phyloP scores from a whole-genome alignment of 2,888 invertebrate genomes.

The Parapristionchus giblindavisi region DNA sequence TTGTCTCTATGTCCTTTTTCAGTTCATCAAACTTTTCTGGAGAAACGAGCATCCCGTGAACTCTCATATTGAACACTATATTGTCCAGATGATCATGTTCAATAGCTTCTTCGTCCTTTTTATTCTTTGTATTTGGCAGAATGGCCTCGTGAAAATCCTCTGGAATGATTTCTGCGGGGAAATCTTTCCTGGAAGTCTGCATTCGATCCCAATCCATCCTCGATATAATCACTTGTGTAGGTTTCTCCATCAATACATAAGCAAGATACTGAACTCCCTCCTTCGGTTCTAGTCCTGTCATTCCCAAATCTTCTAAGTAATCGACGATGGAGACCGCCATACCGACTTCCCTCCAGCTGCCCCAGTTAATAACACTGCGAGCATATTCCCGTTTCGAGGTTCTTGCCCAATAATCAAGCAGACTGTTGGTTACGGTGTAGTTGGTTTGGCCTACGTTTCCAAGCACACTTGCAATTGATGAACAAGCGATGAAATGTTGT shows the following conservation, averaged over 20 bases:
- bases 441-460: slow-evolving; percentile 65
- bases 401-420: slow-evolving; percentile 50
- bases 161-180: slow-evolving; percentile 43
- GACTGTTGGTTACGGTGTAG: slow-evolving; percentile 61
- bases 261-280: slow-evolving; percentile 57
- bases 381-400: not conserved
- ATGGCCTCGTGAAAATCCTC: slow-evolving; percentile 9
- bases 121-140: not conserved
- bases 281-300: slow-evolving; percentile 56
- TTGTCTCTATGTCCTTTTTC: not conserved
- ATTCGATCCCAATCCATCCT: slow-evolving; percentile 60
- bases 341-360: slow-evolving; percentile 65
- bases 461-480: slow-evolving; percentile 60
- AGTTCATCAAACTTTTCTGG: not conserved
- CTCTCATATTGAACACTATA: too few species aligned
- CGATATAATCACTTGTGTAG: slow-evolving; percentile 54
- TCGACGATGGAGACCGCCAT: slow-evolving; percentile 59
- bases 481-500: slow-evolving; percentile 59
- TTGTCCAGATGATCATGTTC: too few species aligned
- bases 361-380: slow-evolving; percentile 63
- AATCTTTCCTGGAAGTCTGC: slow-evolving; percentile 53
- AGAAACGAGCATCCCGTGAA: not conserved
- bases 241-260: slow-evolving; percentile 51
- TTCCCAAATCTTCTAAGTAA: slow-evolving; percentile 54
- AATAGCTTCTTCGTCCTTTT: not conserved